phyloP scores from a whole-genome alignment of 2,113 vertebrate genomes.

The Rhinolophus ferrumequinum region DNA sequence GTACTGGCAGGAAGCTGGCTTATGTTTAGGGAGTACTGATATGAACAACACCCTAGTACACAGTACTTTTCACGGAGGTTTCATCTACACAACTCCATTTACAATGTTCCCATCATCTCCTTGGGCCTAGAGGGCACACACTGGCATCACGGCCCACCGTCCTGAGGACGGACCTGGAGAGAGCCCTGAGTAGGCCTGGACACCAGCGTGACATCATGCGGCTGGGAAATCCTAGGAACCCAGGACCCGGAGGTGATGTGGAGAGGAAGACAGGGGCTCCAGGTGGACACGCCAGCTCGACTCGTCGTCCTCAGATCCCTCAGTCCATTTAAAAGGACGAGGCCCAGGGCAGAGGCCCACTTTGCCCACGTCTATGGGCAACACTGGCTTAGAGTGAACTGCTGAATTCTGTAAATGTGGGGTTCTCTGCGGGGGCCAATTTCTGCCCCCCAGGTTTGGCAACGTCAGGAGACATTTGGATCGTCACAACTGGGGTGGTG shows the following conservation, averaged over 20 bases:
- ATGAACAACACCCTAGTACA: not conserved
- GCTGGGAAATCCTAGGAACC: not conserved
- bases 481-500: not conserved
- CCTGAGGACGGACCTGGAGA: not conserved
- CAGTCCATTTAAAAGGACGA: not conserved
- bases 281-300: not conserved
- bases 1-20: fast-evolving
- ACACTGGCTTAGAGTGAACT: not conserved
- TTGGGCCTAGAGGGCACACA: not conserved
- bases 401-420: not conserved
- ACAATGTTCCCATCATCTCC: not conserved
- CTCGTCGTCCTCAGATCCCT: not conserved
- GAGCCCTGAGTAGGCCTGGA: not conserved
- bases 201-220: not conserved
- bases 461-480: not conserved
- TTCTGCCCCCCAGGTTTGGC: not conserved
- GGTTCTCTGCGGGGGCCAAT: not conserved
- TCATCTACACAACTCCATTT: not conserved
- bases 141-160: too few species aligned
- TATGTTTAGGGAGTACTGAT: not conserved
- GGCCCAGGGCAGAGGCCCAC: not conserved
- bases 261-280: not conserved
- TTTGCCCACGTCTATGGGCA: not conserved
- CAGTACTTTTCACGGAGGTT: too few species aligned
- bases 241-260: not conserved